These are phyloP conservation scores for Yponomeuta sedellus DNA, from an alignment of 2,888 invertebrate genomes.

Conservation along the genomic window DNA sequence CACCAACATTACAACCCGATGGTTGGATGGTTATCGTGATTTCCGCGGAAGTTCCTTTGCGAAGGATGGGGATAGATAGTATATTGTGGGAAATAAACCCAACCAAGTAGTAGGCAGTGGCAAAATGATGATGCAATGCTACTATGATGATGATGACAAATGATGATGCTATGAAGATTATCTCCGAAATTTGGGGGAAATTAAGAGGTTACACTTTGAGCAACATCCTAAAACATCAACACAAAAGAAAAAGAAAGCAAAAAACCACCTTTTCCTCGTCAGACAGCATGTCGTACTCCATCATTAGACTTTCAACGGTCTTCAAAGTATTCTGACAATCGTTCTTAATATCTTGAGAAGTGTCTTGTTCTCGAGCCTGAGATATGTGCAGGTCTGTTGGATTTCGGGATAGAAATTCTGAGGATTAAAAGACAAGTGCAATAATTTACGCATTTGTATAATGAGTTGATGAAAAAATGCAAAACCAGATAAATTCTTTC, in stretches of 20 bases:
- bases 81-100: no score
- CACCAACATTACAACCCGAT: no score
- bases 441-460: background rate
- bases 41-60: no score
- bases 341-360: conserved; percentile 26
- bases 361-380: background rate
- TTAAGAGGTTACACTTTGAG: no score
- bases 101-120: no score
- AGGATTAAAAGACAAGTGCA: background rate
- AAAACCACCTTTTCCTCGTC: conserved; percentile 51
- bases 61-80: no score
- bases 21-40: no score
- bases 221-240: background rate
- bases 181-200: no score
- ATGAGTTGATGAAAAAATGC: background rate
- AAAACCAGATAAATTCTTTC: background rate
- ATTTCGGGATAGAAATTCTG: background rate
- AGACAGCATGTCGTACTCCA: conserved; percentile 42
- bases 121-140: no score
- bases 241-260: background rate
- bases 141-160: no score
- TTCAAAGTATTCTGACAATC: conserved; percentile 39
- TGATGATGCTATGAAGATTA: no score
- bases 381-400: background rate
- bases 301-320: conserved; percentile 42